These are phyloP conservation scores for Neodiprion lecontei DNA, from an alignment of 1,140 invertebrate genomes.

Conservation along the genomic window DNA sequence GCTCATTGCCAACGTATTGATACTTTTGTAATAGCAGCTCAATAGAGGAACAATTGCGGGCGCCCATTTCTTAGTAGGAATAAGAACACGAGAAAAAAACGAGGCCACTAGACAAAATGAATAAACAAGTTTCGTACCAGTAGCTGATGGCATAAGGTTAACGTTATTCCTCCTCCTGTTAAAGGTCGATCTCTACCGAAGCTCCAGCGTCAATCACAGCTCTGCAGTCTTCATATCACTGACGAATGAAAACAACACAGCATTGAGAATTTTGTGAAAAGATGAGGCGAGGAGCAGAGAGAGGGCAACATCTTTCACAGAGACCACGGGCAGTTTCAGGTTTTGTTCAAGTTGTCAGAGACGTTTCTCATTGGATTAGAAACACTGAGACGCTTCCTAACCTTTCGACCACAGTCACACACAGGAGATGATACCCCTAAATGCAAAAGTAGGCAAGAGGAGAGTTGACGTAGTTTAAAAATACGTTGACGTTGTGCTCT, in stretches of 20 bases:
- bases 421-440: too few species aligned
- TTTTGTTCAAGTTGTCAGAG: too few species aligned
- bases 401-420: too few species aligned
- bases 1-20: conserved; percentile 30
- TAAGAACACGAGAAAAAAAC: conserved; percentile 28
- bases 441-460: too few species aligned
- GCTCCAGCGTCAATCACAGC: conserved; percentile 32
- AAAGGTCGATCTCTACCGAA: conserved; percentile 27
- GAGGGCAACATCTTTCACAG: too few species aligned
- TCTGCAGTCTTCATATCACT: conserved; percentile 45
- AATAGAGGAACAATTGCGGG: conserved; percentile 25
- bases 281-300: too few species aligned
- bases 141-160: conserved; percentile 42
- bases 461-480: too few species aligned
- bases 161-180: conserved; percentile 32
- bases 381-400: too few species aligned
- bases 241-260: conserved; percentile 17
- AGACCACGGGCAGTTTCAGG: too few species aligned
- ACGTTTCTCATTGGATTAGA: too few species aligned
- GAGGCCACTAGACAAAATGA: conserved; percentile 26
- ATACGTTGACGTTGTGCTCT: too few species aligned
- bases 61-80: conserved; percentile 27
- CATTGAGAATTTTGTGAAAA: too few species aligned
- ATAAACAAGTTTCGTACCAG: conserved; percentile 23
- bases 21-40: conserved; percentile 21